These are phyloP conservation scores for Spongia lamella DNA, from an alignment of 37 sponge, comb jelly and placozoan genomes.

Conservation along the genomic window DNA sequence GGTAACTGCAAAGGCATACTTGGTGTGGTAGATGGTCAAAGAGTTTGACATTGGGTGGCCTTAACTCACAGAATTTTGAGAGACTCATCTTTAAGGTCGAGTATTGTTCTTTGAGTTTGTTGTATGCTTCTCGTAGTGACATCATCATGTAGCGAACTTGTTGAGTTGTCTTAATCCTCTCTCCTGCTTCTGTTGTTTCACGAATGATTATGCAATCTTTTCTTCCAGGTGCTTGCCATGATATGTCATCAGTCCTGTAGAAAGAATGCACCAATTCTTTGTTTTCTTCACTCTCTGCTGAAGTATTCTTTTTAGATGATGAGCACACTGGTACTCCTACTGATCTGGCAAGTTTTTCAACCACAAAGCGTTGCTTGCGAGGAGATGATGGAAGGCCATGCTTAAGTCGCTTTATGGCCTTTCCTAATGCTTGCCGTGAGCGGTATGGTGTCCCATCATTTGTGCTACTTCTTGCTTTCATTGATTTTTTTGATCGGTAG, in stretches of 20 bases:
- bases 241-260: conserved; percentile 26
- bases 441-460: conserved; percentile 5
- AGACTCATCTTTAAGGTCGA: conserved; percentile 27
- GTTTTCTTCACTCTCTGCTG: conserved; percentile 3
- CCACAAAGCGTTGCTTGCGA: conserved; percentile 1
- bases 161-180: conserved; percentile 28
- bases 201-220: conserved; percentile 35
- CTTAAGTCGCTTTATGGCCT: not conserved
- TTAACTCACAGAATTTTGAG: conserved; percentile 41
- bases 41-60: conserved; percentile 33
- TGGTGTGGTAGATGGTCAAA: conserved; percentile 44
- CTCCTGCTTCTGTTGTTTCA: conserved; percentile 17
- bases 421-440: not conserved
- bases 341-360: not conserved
- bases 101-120: too few relatives aligned
- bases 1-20: conserved; percentile 44
- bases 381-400: not conserved
- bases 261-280: conserved; percentile 11
- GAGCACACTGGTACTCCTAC: not conserved
- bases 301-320: not conserved
- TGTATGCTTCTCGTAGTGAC: too few relatives aligned
- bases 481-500: not conserved
- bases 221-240: conserved; percentile 39
- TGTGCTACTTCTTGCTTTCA: not conserved
- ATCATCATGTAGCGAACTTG: conserved; percentile 40